Percentiles rank a stretch among this genome's conserved stretches.
phyloP scores from a whole-genome alignment of 2,888 invertebrate genomes.

The Alcis repandata region DNA sequence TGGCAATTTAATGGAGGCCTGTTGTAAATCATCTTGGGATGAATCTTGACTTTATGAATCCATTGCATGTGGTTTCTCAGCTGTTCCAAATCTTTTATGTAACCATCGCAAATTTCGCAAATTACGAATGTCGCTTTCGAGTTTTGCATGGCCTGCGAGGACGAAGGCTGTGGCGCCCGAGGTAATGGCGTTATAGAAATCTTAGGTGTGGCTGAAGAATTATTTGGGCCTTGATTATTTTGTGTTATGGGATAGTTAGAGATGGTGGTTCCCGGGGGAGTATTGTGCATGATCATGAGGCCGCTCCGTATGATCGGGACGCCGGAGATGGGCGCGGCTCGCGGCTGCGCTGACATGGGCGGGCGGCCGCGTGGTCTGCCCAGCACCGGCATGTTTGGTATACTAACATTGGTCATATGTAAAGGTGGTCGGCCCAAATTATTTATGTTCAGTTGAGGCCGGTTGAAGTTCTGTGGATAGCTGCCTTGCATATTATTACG shows the following conservation, averaged over 20 bases:
- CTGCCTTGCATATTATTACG: conserved; percentile 76
- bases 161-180: conserved; percentile 86
- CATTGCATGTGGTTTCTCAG: conserved; percentile 98
- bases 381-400: conserved; percentile 68
- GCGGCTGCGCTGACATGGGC: conserved; percentile 67
- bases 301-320: conserved; percentile 84
- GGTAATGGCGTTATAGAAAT: conserved; percentile 97
- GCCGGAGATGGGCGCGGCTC: conserved; percentile 74
- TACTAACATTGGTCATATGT: conserved; percentile 61
- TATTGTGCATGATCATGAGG: conserved; percentile 90
- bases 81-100: conserved; percentile 98
- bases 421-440: conserved; percentile 74
- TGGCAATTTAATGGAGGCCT: conserved; percentile 98
- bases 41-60: conserved; percentile 98
- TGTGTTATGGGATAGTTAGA: conserved; percentile 77
- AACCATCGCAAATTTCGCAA: conserved; percentile 99
- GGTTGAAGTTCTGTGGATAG: conserved; percentile 81
- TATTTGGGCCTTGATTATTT: conserved; percentile 66
- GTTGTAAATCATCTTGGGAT: conserved; percentile 98
- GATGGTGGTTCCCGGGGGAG: conserved; percentile 77
- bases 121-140: conserved; percentile 96
- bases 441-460: conserved; percentile 81
- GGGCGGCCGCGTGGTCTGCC: conserved; percentile 83
- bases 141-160: conserved; percentile 72
- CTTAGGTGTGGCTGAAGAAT: conserved; percentile 91